phyloP scores from a whole-genome alignment of 2,797 vertebrate genomes.

The Danio tinwini region DNA sequence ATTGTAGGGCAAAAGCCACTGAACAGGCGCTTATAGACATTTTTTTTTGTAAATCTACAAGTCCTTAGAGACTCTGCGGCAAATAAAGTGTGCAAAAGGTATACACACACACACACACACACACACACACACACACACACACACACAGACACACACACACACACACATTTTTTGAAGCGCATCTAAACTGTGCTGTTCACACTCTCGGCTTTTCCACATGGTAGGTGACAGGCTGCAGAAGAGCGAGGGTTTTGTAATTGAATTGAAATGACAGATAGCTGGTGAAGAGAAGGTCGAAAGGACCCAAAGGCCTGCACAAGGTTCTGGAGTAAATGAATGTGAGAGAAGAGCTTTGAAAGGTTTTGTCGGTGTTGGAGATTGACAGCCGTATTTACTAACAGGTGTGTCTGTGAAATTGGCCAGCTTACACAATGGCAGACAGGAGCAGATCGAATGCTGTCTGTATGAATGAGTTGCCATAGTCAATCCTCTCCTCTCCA shows the following conservation, averaged over 20 bases:
- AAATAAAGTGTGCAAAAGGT: conserved; percentile 20
- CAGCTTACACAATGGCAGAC: not conserved
- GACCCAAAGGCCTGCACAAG: conserved; percentile 11
- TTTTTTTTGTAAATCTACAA: conserved; percentile 24
- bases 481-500: not conserved
- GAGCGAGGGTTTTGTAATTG: conserved; percentile 30
- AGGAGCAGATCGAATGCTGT: conserved; percentile 7
- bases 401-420: conserved; percentile 13
- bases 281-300: conserved; percentile 21
- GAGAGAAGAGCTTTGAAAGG: conserved; percentile 18
- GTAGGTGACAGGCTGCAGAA: conserved; percentile 24
- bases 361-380: not conserved
- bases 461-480: conserved; percentile 1
- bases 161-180: not conserved
- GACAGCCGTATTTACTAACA: conserved; percentile 7
- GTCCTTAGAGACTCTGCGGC: conserved; percentile 12
- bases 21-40: conserved; percentile 10
- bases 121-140: not conserved
- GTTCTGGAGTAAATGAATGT: conserved; percentile 29
- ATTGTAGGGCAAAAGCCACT: conserved; percentile 17
- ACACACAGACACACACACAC: conserved; percentile 15
- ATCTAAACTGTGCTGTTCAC: conserved; percentile 22
- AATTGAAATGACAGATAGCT: conserved; percentile 29
- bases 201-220: conserved; percentile 29
- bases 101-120: conserved; percentile 26